Percentiles rank a stretch among this genome's conserved stretches.
These are phyloP conservation scores for Peromyscus eremicus DNA, from an alignment of 2,797 vertebrate genomes.

Conservation along the genomic window DNA sequence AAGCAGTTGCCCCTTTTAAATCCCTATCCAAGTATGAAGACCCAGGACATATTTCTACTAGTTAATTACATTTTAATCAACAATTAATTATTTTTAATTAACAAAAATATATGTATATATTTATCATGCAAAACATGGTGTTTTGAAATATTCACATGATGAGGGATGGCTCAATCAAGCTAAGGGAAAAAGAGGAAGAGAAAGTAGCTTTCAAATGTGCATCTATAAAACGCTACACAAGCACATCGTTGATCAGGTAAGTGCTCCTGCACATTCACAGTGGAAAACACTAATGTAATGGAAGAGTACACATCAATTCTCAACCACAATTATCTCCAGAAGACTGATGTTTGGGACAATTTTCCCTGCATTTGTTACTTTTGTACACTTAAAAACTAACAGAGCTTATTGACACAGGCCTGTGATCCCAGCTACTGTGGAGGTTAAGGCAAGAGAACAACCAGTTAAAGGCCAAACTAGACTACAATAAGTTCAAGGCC, in stretches of 20 bases:
- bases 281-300: rapidly evolving
- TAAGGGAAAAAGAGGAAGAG: neutral
- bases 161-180: neutral
- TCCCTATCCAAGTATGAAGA: neutral
- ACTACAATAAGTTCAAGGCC: neutral
- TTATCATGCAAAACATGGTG: neutral
- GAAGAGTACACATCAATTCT: neutral
- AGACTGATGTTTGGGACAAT: neutral
- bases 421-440: neutral
- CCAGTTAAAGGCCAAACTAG: neutral
- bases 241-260: neutral
- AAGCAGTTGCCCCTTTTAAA: neutral
- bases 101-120: neutral
- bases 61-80: neutral
- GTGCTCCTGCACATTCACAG: neutral
- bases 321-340: neutral
- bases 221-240: neutral
- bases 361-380: neutral
- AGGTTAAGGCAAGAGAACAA: neutral
- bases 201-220: neutral
- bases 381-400: neutral
- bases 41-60: neutral
- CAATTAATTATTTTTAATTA: neutral
- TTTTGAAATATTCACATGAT: neutral
- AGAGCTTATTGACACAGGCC: neutral